Base-by-base conservation (phyloP, 2,797 vertebrate species). In the Cryptoblepharus egeriae region DNA sequence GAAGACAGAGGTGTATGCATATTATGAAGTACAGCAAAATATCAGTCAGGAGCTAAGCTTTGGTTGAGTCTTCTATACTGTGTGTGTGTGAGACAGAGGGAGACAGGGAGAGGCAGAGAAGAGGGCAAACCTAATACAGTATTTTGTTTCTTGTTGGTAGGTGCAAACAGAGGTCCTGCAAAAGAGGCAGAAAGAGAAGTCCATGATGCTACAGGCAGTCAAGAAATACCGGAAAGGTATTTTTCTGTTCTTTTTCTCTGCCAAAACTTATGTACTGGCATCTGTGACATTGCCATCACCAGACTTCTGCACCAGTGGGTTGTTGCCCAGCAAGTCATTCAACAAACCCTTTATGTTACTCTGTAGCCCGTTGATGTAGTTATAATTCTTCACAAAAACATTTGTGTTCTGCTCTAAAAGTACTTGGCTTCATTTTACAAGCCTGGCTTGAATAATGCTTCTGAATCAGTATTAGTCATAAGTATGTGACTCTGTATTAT, bases 211-310 rank as follows among this genome's bases (percentile, higher is more conserved):
- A 96, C 92, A 93, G 1, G 96, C 98, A 78, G 97, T 99, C 39
- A 99, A 99, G 95, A 99, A 97, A 84, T 99, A 99, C 77, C 98
- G 99, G 95, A 99, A 98, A 97, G 98, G 99, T 99, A 75, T 86
- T 39, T n/a, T 10, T 71, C 30, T 57, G 26, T 5, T 37, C 5
- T 63, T 45, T n/a, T 18, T 20, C n/a, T n/a, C n/a, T n/a, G n/a
- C n/a, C n/a, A n/a, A n/a, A 8, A 49, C 7, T 49, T 8, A 49
- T 49, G 45, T 11, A 12, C 45, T 49, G 45, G 45, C 45, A 49
- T 49, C 45, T 49, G 45, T 49, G 45, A 11, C 45, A 49, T 10
- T 9, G 2, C 9, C 45, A 49, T 49, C 45, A 49, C 7, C 45
- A 49, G 45, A 49, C 9, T 49, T 49, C 4, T 49, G 6, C 11